Conservation (phyloP, 1,140 invertebrate species). For the Drosophila carrolli region DNA sequence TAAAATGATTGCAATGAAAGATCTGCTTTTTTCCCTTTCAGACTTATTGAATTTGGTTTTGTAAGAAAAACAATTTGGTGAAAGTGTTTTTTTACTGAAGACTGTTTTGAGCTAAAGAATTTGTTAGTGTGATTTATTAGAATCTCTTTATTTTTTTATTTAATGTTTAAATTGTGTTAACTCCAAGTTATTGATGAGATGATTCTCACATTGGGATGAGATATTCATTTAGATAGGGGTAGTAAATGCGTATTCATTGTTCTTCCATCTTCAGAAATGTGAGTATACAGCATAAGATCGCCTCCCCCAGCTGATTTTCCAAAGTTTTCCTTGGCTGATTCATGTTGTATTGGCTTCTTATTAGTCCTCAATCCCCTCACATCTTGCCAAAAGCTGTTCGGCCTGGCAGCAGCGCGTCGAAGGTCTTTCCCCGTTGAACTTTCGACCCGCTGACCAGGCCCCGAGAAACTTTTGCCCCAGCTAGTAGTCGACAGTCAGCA, state of each 20-base stretch:
- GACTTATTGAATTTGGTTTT: too few relatives aligned
- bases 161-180: not conserved
- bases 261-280: not conserved
- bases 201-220: not conserved
- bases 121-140: not conserved
- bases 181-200: not conserved
- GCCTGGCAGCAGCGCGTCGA: conserved; percentile 4
- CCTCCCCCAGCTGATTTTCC: not conserved
- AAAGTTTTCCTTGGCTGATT: conserved; percentile 21
- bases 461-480: conserved; percentile 45
- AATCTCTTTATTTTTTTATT: too few relatives aligned
- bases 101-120: not conserved
- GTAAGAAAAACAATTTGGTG: too few relatives aligned
- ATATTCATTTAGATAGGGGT: not conserved
- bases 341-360: conserved; percentile 16
- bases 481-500: conserved; percentile 8
- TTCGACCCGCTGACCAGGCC: conserved; percentile 52
- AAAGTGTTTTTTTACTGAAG: too few relatives aligned
- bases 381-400: conserved; percentile 29
- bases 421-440: conserved; percentile 50
- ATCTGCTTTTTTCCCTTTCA: too few relatives aligned
- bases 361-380: not conserved
- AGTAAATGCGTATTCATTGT: not conserved
- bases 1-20: too few relatives aligned
- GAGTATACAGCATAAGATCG: conserved; percentile 5